Evolutionary conservation across 2,888 invertebrate genomes (phyloP).

Genomic region (Euspilapteryx auroguttella): DNA sequence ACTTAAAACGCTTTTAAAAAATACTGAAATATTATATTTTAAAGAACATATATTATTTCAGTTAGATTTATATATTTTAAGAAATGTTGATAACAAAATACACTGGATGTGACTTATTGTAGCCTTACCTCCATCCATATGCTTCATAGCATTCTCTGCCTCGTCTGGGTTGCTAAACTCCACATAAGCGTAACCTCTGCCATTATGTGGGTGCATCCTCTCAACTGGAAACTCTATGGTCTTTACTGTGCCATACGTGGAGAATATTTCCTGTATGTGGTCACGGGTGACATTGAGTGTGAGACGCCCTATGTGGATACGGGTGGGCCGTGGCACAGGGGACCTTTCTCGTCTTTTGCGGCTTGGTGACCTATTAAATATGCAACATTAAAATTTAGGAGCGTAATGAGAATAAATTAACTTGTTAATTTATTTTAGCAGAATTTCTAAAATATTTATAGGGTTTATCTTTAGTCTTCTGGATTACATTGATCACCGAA

Average conservation of each 20-base stretch:
- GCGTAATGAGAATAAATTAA: slow-evolving; percentile 93
- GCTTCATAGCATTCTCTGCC: slow-evolving; percentile 98
- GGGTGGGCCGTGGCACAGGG: slow-evolving; percentile 87
- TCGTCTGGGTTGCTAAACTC: slow-evolving; percentile 93
- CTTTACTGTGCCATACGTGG: slow-evolving; percentile 85
- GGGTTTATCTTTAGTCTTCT: too few relatives aligned
- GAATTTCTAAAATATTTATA: too few relatives aligned
- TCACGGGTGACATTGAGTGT: slow-evolving; percentile 92
- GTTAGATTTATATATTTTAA: too few relatives aligned
- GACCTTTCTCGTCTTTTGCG: slow-evolving; percentile 80
- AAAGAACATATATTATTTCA: too few relatives aligned
- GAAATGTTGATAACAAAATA: too few relatives aligned
- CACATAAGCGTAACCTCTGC: slow-evolving; percentile 94
- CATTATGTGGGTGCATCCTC: slow-evolving; percentile 82
- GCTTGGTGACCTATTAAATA: slow-evolving; percentile 47
- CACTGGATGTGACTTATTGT: too few relatives aligned
- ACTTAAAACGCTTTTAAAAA: too few relatives aligned
- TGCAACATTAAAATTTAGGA: slow-evolving; percentile 89
- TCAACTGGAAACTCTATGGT: slow-evolving; percentile 89
- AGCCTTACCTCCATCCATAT: slow-evolving; percentile 97
- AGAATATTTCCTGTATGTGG: slow-evolving; percentile 88
- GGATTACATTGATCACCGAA: slow-evolving; percentile 85
- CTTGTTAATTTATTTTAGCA: too few relatives aligned
- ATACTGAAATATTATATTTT: too few relatives aligned
- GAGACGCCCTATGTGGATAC: slow-evolving; percentile 91